Conservation (phyloP, 2,797 vertebrate species). For the Rhinella marina region DNA sequence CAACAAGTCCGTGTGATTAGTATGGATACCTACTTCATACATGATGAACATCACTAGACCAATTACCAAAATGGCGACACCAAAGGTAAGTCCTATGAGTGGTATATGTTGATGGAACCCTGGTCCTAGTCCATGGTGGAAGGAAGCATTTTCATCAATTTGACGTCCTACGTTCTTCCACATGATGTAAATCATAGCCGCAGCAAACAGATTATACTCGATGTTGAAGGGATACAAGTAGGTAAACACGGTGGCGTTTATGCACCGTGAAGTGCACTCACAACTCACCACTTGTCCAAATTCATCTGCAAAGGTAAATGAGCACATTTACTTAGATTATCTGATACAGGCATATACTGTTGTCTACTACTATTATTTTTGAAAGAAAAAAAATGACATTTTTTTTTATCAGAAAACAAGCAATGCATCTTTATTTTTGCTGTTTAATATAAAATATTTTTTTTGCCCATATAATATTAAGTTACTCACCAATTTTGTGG, state of each 20-base stretch:
- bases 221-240: conserved; percentile 86
- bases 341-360: not conserved
- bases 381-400: too few relatives aligned
- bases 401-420: too few relatives aligned
- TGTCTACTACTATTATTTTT: not conserved
- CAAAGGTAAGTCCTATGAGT: conserved; percentile 71
- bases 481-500: too few relatives aligned
- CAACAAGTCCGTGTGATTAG: conserved; percentile 30
- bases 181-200: conserved; percentile 82
- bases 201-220: conserved; percentile 85
- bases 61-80: conserved; percentile 68
- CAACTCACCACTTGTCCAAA: conserved; percentile 60
- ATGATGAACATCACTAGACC: conserved; percentile 78
- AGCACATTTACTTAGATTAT: not conserved
- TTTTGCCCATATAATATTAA: too few relatives aligned
- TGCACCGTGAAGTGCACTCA: conserved; percentile 72
- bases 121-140: conserved; percentile 63
- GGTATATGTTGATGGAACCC: conserved; percentile 68
- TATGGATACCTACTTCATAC: conserved; percentile 71
- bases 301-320: not conserved
- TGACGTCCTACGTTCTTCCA: conserved; percentile 82
- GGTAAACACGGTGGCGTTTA: conserved; percentile 72
- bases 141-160: conserved; percentile 67
- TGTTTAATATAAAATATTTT: too few relatives aligned
- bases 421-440: too few relatives aligned